These are phyloP conservation scores for Camelus dromedarius DNA, from an alignment of 2,113 vertebrate genomes.

Conservation along the genomic window DNA sequence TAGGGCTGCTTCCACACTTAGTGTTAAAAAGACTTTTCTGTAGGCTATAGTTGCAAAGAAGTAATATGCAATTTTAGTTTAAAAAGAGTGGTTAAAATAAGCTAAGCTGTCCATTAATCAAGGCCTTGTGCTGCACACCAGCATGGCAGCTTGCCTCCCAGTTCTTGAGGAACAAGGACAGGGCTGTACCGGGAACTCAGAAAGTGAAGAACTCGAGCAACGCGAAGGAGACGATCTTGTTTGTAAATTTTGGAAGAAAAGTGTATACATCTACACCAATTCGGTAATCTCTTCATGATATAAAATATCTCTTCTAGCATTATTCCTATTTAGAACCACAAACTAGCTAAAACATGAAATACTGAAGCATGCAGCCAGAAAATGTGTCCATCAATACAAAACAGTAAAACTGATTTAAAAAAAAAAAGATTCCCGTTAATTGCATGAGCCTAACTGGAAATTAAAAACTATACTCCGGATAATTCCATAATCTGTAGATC, in stretches of 20 bases:
- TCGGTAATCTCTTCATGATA: not conserved
- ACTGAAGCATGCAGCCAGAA: not conserved
- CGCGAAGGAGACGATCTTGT: not conserved
- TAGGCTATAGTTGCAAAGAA: not conserved
- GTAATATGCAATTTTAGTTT: not conserved
- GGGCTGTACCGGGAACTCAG: not conserved
- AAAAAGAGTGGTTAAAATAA: not conserved
- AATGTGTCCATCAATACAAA: not conserved
- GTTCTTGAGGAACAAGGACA: not conserved
- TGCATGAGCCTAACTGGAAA: not conserved
- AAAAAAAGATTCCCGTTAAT: not conserved
- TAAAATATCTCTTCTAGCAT: not conserved
- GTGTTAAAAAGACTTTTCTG: constrained; percentile 29
- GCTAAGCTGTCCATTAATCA: not conserved
- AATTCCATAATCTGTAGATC: not conserved
- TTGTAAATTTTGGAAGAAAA: not conserved
- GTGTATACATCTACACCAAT: not conserved
- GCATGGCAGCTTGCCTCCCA: rapidly evolving
- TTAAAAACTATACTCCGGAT: not conserved
- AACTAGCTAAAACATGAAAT: not conserved
- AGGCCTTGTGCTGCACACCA: rapidly evolving
- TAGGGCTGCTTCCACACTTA: not conserved
- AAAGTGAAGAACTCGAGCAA: not conserved
- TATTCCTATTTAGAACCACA: not conserved
- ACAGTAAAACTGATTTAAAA: not conserved